phyloP scores from a whole-genome alignment of 1,140 invertebrate genomes.

The Drosophila mojavensis region DNA sequence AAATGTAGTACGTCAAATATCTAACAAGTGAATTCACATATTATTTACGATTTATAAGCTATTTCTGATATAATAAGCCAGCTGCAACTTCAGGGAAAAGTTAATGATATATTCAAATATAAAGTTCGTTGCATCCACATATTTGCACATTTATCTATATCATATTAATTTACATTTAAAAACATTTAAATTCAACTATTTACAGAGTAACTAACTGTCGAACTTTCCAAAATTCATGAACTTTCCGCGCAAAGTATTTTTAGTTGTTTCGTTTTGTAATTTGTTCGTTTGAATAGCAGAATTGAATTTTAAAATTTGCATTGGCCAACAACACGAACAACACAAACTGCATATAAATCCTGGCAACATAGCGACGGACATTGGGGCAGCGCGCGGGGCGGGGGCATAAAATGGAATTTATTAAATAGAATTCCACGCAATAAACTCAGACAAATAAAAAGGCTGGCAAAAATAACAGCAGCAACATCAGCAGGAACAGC shows the following conservation, averaged over 20 bases:
- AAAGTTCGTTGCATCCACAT: background rate
- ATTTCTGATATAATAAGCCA: too few relatives aligned
- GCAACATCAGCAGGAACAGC: constrained; percentile 16
- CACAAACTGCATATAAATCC: constrained; percentile 68
- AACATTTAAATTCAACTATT: background rate
- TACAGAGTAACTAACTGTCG: constrained; percentile 7
- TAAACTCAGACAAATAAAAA: constrained; percentile 60
- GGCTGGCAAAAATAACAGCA: constrained; percentile 34
- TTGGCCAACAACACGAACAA: constrained; percentile 62
- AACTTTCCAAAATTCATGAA: background rate
- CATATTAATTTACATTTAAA: too few relatives aligned
- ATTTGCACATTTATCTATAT: background rate
- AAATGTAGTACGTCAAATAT: too few relatives aligned
- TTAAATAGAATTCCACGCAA: constrained; percentile 82
- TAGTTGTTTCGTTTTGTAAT: constrained; percentile 37
- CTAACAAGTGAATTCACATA: too few relatives aligned
- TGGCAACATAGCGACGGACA: constrained; percentile 7
- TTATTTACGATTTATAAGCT: too few relatives aligned
- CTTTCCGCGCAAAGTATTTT: background rate
- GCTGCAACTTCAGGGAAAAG: too few relatives aligned
- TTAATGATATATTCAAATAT: too few relatives aligned
- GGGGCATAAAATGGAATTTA: constrained; percentile 73
- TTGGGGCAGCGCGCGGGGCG: background rate
- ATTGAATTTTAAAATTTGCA: constrained; percentile 80
- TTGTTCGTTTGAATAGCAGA: constrained; percentile 64